These are phyloP conservation scores for Clamator glandarius DNA, from an alignment of 2,797 vertebrate genomes.

Conservation along the genomic window DNA sequence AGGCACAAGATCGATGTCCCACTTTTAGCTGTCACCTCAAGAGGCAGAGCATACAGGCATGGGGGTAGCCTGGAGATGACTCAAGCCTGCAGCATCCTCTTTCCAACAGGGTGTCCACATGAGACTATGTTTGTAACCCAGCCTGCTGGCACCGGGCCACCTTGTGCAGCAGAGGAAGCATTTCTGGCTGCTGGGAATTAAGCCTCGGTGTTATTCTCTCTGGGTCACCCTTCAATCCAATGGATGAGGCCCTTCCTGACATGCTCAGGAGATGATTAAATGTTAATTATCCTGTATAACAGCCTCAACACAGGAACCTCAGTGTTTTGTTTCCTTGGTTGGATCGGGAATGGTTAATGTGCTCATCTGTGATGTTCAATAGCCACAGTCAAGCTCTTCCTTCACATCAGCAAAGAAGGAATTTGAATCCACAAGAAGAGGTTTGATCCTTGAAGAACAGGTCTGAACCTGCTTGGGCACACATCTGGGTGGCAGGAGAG, in stretches of 20 bases:
- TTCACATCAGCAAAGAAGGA: fast-evolving
- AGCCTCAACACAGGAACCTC: background rate
- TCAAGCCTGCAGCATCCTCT: constrained; percentile 3
- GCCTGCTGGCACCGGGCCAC: background rate
- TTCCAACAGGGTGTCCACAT: constrained; percentile 11
- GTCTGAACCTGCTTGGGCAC: background rate
- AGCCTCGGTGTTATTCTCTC: background rate
- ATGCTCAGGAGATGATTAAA: background rate
- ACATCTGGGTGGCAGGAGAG: background rate
- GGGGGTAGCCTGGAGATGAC: background rate
- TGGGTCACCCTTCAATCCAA: background rate
- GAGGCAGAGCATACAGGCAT: background rate
- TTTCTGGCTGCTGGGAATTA: background rate
- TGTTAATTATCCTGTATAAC: background rate
- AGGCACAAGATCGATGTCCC: fast-evolving
- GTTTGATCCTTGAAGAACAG: background rate
- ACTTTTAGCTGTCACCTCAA: background rate
- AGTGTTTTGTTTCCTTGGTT: background rate
- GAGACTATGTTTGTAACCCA: background rate
- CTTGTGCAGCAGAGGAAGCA: fast-evolving
- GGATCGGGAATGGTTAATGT: background rate
- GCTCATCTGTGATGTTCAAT: background rate
- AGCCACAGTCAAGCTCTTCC: constrained; percentile 4
- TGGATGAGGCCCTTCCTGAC: background rate
- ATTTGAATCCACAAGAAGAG: background rate